Evolutionary conservation across 2,888 invertebrate species (phyloP), one percentile per base, ranked within the genome.

Genomic region (Hesperia comma): DNA sequence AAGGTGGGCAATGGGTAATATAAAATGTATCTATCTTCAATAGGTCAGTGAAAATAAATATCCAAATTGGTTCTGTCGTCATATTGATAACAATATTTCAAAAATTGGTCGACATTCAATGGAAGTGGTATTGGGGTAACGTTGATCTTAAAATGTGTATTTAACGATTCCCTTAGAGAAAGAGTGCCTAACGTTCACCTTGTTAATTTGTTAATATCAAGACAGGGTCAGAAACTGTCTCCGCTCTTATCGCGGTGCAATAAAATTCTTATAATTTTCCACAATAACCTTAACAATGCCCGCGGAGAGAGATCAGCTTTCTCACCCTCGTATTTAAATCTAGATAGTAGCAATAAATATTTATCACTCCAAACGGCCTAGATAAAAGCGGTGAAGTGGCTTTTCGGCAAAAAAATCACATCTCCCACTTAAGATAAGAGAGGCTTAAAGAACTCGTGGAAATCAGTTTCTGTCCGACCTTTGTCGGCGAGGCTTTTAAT

Each of bases 361-460:
- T 66, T 66, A 66, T 66, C 60, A 66, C 64, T 54, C n/a, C 21
- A 53, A 66, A 66, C 43, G 51, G 60, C 64, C 58, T 60, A 66
- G 64, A 60, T 66, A 72, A 71, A 72, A 71, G 58, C 66, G 66
- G 51, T 55, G 66, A 40, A 67, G 67, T 67, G 61, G 55, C 69
- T 68, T 70, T 68, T 70, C 64, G 56, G 61, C 63, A 69, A 68
- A 68, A 73, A 68, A 73, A 73, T 72, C 70, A 68, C 70, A 69
- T 60, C 49, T 53, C 32, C 58, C 64, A 64, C 64, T 64, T 64
- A 64, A 64, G 64, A 64, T 64, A 64, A 64, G 64, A 51, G 63
- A 49, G 57, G 51, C 58, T 64, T 64, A 51, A 63, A 57, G 49
- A 58, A 56, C 19, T 37, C 53, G 58, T 49, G 64, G 58, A 63